These are phyloP conservation scores for Chelonoidis abingdonii DNA, from an alignment of 2,113 vertebrate genomes.

Conservation along the genomic window DNA sequence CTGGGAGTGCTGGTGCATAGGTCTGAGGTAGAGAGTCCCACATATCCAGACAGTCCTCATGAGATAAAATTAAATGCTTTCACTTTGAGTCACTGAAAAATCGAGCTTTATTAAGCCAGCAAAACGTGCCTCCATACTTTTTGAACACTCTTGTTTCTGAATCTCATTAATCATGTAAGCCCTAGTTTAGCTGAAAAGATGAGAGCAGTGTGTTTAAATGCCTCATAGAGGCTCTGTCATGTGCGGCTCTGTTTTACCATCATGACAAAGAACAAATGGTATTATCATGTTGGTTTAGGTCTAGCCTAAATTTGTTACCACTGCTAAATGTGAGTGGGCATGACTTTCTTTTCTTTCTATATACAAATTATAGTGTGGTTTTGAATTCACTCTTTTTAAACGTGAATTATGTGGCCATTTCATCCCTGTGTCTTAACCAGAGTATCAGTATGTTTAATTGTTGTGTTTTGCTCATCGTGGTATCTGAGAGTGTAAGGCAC, in stretches of 20 bases:
- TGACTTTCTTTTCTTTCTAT: background rate
- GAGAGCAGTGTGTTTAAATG: no score
- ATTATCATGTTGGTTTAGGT: background rate
- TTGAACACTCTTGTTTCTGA: no score
- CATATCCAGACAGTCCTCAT: no score
- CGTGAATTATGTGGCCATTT: background rate
- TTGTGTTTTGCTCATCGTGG: background rate
- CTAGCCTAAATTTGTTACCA: background rate
- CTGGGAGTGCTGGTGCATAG: no score
- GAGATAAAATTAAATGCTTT: no score
- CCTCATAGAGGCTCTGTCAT: background rate
- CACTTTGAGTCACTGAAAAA: no score
- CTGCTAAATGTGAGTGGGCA: background rate
- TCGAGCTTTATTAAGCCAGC: no score
- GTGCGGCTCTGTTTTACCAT: background rate
- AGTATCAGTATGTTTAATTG: background rate
- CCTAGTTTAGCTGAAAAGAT: no score
- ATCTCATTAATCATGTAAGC: no score
- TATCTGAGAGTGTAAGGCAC: background rate
- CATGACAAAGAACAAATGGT: background rate
- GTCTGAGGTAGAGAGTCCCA: no score
- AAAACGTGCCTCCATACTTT: no score
- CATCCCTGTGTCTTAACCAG: background rate
- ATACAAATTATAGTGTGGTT: background rate
- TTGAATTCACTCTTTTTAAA: background rate